Evolutionary conservation across 2,888 invertebrate species (phyloP).

Genomic region (Myathropa florea): DNA sequence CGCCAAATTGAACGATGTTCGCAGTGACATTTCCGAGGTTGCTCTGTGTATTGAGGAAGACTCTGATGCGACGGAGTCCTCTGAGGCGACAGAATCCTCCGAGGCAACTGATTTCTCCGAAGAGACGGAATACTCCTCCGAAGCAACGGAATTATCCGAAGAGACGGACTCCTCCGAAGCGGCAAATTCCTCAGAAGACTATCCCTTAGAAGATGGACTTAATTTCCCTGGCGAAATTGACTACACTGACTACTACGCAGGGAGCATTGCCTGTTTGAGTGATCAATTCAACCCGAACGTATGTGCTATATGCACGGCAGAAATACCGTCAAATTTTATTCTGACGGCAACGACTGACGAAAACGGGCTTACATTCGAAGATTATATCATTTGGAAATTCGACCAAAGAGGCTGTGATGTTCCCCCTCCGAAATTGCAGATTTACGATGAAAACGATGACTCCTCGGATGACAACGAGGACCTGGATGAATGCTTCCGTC

Average conservation of each 20-base stretch:
- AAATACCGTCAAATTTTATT: background rate
- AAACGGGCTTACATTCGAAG: background rate
- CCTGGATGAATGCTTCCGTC: too few relatives aligned
- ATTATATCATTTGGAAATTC: background rate
- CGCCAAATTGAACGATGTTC: background rate
- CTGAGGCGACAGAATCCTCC: background rate
- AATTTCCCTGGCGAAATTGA: too few relatives aligned
- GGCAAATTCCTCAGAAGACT: too few relatives aligned
- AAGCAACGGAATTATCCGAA: too few relatives aligned
- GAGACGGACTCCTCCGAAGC: too few relatives aligned
- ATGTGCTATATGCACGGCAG: background rate
- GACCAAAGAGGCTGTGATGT: background rate
- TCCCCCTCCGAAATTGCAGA: background rate
- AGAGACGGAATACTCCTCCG: too few relatives aligned
- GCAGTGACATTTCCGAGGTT: background rate
- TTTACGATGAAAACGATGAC: background rate
- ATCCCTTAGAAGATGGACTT: too few relatives aligned
- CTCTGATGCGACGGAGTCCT: background rate
- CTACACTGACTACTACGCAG: background rate
- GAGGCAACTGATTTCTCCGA: too few relatives aligned
- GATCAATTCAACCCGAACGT: background rate
- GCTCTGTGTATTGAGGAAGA: background rate
- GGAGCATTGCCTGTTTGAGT: background rate
- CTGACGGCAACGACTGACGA: background rate
- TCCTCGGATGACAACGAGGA: background rate